Evolutionary conservation across 2,888 invertebrate genomes (phyloP), one percentile per base, ranked within the genome.

Genomic region (Idaea straminata): DNA sequence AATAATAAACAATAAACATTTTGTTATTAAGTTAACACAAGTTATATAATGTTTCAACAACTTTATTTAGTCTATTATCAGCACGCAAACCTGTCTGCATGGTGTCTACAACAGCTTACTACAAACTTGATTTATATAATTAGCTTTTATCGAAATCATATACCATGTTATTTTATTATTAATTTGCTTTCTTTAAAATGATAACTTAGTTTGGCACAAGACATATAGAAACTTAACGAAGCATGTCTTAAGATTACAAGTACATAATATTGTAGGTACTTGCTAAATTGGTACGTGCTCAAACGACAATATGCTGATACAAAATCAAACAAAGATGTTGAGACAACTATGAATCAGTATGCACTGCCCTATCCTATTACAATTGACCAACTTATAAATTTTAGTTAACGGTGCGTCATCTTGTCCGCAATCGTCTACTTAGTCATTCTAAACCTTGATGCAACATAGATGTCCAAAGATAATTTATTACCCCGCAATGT

Each of bases 281-380:
- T 47, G 47, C 47, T 47, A 47, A 47, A 47, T 47, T 47, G 34
- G 57, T 66, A 62, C 65, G 66, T 71, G 66, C 63, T 63, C 58
- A 65, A 35, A 59, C 63, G 57, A 64, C 38, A 64, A 57, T 65
- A 61, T 36, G 35, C 58, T 64, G 61, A 63, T 61, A 69, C 47
- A 72, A 77, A 76, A 72, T 72, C 65, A 72, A 76, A 81, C 77
- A 81, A 76, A 76, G 77, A 81, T 81, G 47, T 47, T 74, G 72
- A 79, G 71, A 75, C 74, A 77, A 66, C 63, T 72, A 82, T 88
- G 88, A 89, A 82, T 89, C 89, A 89, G 74, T 72, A 25, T 65
- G 72, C 69, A 73, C 80, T 83, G 77, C 87, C 83, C 79, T 84
- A 83, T 87, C 84, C 79, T 84, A 83, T 85, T 87, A 83, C 84